A percentile compares a stretch with the other conserved stretches of the same genome.
phyloP scores from a whole-genome alignment of 2,113 vertebrate species.

The Calyptomena viridis region DNA sequence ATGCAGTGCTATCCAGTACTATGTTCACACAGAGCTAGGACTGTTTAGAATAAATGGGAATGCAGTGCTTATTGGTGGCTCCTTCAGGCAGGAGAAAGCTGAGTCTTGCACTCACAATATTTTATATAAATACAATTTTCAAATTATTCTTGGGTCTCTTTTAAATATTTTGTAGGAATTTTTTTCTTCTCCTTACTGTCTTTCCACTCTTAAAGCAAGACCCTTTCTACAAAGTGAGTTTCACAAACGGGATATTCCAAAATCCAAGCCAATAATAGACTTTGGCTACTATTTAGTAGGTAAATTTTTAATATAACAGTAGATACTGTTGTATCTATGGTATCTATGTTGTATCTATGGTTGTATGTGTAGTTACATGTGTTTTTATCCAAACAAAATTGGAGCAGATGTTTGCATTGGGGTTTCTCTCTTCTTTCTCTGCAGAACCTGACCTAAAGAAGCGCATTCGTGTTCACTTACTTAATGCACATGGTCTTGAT shows the following conservation, averaged over 20 bases:
- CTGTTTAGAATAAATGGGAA: neutral
- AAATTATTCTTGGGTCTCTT: neutral
- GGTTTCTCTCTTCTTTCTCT: neutral
- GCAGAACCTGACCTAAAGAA: constrained; percentile 95
- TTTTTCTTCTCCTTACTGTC: neutral
- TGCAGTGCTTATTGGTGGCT: neutral
- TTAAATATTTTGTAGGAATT: neutral
- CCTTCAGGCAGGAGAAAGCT: neutral
- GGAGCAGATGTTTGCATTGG: neutral
- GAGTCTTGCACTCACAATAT: neutral
- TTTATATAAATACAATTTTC: neutral
- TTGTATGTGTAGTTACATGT: neutral
- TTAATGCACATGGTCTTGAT: constrained; percentile 94
- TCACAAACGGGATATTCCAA: neutral
- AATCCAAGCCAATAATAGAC: neutral
- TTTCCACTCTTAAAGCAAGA: neutral
- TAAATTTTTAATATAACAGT: neutral
- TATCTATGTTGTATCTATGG: no score
- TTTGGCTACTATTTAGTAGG: no score
- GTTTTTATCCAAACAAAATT: neutral
- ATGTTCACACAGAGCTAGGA: neutral
- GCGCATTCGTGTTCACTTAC: constrained; percentile 91
- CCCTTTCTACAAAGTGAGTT: neutral
- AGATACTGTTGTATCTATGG: no score
- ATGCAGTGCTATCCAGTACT: neutral